phyloP scores from a whole-genome alignment of 1,140 invertebrate genomes.

The Apocrypta bakeri region DNA sequence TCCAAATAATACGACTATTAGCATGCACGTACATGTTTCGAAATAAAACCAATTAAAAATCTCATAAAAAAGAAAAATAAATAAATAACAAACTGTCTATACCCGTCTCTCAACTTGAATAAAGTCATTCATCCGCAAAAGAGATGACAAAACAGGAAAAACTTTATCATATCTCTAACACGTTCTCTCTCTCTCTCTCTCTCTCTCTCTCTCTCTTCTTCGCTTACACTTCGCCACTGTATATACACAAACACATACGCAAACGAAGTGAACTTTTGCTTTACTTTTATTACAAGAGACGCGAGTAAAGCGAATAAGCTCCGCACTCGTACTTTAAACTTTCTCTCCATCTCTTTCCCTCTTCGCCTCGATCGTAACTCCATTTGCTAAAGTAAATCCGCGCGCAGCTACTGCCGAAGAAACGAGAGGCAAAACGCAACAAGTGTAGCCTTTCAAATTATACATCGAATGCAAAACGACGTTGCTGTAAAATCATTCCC shows the following conservation, averaged over 20 bases:
- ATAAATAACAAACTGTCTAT: too few relatives aligned
- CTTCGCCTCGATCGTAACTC: background rate
- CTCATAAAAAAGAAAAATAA: too few relatives aligned
- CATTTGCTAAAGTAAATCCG: slow-evolving; percentile 37
- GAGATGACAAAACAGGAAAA: slow-evolving; percentile 41
- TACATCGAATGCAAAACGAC: slow-evolving; percentile 12
- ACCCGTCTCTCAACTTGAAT: too few relatives aligned
- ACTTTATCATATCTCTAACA: background rate
- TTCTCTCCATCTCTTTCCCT: background rate
- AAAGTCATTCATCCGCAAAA: slow-evolving; percentile 31
- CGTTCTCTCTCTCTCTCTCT: background rate
- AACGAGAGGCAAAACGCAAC: slow-evolving; percentile 46
- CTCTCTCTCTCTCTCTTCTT: background rate
- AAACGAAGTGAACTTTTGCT: background rate
- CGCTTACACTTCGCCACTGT: too few relatives aligned
- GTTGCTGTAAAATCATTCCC: slow-evolving; percentile 39
- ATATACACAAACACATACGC: too few relatives aligned
- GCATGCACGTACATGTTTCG: too few relatives aligned
- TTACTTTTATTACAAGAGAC: slow-evolving; percentile 7
- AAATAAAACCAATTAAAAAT: too few relatives aligned
- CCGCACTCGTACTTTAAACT: background rate
- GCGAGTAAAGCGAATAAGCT: background rate
- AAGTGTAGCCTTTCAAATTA: slow-evolving; percentile 46
- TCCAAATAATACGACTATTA: too few relatives aligned
- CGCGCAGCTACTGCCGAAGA: background rate